Evolutionary conservation across 1,140 invertebrate genomes (phyloP).

Genomic region (Papilio polyxenes): DNA sequence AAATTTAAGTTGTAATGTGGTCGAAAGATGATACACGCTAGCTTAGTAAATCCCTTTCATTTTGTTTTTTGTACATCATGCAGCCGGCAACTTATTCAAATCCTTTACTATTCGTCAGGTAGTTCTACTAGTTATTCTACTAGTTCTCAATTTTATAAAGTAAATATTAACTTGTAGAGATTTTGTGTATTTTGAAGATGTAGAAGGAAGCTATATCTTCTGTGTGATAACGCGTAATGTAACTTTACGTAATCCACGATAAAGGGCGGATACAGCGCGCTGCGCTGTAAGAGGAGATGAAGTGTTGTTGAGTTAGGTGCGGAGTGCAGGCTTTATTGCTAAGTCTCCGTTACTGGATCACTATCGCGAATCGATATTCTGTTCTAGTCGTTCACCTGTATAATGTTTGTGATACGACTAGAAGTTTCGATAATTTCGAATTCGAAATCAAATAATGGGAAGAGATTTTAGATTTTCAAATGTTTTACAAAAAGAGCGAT

Average conservation of each 20-base stretch:
- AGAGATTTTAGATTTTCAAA: neutral
- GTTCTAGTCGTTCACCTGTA: constrained; percentile 52
- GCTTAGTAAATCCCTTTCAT: no score
- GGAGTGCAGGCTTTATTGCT: constrained; percentile 31
- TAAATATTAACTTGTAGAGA: neutral
- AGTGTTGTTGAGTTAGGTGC: constrained; percentile 35
- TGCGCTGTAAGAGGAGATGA: constrained; percentile 23
- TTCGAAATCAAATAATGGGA: neutral
- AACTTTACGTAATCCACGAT: constrained; percentile 23
- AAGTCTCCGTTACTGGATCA: constrained; percentile 41
- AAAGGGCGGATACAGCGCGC: constrained; percentile 25
- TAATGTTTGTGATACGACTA: constrained; percentile 51
- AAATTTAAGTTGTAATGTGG: no score
- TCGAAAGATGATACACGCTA: no score
- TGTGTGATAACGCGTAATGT: constrained; percentile 2
- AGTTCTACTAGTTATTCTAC: no score
- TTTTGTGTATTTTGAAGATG: neutral
- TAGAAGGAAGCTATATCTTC: neutral
- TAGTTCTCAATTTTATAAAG: no score
- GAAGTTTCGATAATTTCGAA: neutral
- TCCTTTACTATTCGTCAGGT: no score
- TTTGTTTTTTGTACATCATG: no score
- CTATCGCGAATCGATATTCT: constrained; percentile 53
- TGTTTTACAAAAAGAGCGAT: neutral
- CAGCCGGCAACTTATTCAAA: no score